Conservation (phyloP, 2,888 invertebrate genomes). For the Diarsia rubi region DNA sequence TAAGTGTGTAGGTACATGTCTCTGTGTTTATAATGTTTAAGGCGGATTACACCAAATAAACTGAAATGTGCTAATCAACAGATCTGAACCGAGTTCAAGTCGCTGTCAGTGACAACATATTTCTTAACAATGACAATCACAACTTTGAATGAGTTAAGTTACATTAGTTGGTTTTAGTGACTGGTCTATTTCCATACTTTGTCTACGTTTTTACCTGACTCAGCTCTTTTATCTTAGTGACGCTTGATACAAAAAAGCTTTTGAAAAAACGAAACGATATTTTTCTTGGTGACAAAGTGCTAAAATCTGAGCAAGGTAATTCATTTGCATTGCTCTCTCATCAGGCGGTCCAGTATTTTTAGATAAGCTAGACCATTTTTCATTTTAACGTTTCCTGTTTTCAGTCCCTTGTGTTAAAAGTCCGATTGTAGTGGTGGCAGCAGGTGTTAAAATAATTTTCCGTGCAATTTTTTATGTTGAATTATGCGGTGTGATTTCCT, state of each 20-base stretch:
- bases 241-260: constrained; percentile 50
- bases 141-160: neutral
- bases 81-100: neutral
- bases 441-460: constrained; percentile 48
- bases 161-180: too few relatives aligned
- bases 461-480: constrained; percentile 28
- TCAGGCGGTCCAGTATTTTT: constrained; percentile 62
- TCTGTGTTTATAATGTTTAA: neutral
- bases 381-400: constrained; percentile 72
- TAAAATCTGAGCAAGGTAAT: constrained; percentile 55
- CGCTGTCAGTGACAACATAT: neutral
- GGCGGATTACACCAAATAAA: neutral
- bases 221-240: constrained; percentile 40
- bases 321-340: constrained; percentile 67
- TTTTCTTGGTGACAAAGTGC: constrained; percentile 51
- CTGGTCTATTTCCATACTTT: neutral
- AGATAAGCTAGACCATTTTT: constrained; percentile 70
- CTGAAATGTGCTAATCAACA: neutral
- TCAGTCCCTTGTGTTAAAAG: constrained; percentile 25
- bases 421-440: constrained; percentile 28
- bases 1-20: too few relatives aligned
- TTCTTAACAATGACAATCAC: neutral
- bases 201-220: constrained; percentile 13
- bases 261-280: constrained; percentile 44
- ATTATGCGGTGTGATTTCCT: constrained; percentile 24